These are phyloP conservation scores for Campodea augens DNA, from an alignment of 1,140 invertebrate genomes.

Conservation along the genomic window DNA sequence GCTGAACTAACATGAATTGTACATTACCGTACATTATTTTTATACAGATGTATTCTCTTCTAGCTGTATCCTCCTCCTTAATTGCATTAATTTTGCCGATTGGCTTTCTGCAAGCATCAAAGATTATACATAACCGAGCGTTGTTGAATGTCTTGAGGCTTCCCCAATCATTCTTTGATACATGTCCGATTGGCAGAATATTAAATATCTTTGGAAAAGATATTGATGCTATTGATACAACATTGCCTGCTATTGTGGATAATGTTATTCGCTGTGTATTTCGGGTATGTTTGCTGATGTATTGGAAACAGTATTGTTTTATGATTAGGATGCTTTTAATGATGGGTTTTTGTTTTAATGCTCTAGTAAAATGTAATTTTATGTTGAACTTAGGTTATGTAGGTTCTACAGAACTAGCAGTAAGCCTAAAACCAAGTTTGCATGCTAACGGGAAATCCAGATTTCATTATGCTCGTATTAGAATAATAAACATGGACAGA, in stretches of 20 bases:
- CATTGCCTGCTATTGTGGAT: neutral
- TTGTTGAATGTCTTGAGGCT: slow-evolving; percentile 23
- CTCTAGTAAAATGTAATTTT: too few relatives aligned
- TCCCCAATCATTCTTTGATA: slow-evolving; percentile 38
- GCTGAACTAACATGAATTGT: too few relatives aligned
- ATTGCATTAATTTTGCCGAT: slow-evolving; percentile 43
- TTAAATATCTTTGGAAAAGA: slow-evolving; percentile 39
- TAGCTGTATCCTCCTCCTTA: slow-evolving; percentile 15
- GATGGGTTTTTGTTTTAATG: too few relatives aligned
- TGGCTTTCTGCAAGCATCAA: slow-evolving; percentile 34
- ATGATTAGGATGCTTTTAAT: too few relatives aligned
- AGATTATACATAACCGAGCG: neutral
- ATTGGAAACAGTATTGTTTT: too few relatives aligned
- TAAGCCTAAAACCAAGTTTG: too few relatives aligned
- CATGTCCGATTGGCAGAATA: slow-evolving; percentile 35
- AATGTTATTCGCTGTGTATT: neutral
- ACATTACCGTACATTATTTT: too few relatives aligned
- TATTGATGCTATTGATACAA: slow-evolving; percentile 18
- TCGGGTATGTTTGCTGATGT: neutral
- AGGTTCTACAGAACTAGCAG: too few relatives aligned
- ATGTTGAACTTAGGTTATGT: too few relatives aligned
- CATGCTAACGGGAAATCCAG: too few relatives aligned
- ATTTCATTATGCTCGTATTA: too few relatives aligned
- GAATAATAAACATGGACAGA: too few relatives aligned
- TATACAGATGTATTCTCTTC: neutral